Evolutionary conservation across 2,888 invertebrate genomes (phyloP).

Genomic region (Dasysyrphus albostriatus): DNA sequence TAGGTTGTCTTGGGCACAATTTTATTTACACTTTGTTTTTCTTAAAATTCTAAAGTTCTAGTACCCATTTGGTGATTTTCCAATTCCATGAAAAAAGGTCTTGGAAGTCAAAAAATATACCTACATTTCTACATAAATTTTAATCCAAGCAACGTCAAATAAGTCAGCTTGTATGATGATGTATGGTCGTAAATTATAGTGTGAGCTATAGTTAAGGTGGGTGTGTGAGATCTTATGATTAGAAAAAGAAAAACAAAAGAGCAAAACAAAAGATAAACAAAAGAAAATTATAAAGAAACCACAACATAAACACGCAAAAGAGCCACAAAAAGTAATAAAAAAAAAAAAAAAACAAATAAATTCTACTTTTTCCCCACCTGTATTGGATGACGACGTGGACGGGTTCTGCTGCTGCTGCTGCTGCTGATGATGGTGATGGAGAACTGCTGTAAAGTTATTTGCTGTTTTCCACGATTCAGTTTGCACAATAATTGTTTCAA

Average conservation of each 20-base stretch:
- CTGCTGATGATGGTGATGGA: conserved; percentile 70
- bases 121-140: neutral
- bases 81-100: too few species aligned
- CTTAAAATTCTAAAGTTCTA: too few species aligned
- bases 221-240: conserved; percentile 29
- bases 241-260: conserved; percentile 67
- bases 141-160: neutral
- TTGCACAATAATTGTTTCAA: conserved; percentile 76
- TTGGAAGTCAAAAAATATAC: neutral
- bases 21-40: too few species aligned
- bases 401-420: conserved; percentile 57
- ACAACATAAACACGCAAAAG: conserved; percentile 77
- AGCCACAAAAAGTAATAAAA: conserved; percentile 49
- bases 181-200: neutral
- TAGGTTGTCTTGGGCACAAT: too few species aligned
- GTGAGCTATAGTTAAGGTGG: neutral
- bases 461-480: conserved; percentile 79
- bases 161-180: neutral
- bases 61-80: too few species aligned
- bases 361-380: conserved; percentile 63
- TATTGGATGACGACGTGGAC: conserved; percentile 59
- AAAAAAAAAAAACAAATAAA: conserved; percentile 39
- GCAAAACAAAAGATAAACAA: conserved; percentile 44
- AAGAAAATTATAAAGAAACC: conserved; percentile 31
- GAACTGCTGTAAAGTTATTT: conserved; percentile 74